Conservation (phyloP, 2,888 invertebrate genomes). For the Apamea sordens region DNA sequence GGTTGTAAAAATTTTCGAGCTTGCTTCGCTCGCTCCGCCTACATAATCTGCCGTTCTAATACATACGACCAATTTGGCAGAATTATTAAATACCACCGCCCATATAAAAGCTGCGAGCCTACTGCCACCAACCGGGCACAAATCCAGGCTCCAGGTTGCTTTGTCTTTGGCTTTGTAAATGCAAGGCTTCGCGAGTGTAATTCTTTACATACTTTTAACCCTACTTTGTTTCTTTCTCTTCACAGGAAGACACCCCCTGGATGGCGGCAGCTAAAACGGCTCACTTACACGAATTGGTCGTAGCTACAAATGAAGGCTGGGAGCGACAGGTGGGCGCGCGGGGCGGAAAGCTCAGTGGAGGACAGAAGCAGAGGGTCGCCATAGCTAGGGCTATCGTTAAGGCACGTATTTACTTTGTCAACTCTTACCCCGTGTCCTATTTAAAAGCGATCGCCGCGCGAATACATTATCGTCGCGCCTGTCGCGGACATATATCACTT, state of each 20-base stretch:
- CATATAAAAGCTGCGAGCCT: no score
- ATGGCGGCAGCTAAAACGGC: slow-evolving; percentile 94
- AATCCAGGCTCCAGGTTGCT: no score
- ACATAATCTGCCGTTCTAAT: no score
- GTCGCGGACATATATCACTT: no score
- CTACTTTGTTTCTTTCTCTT: background rate
- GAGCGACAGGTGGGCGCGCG: slow-evolving; percentile 97
- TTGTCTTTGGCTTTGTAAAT: background rate
- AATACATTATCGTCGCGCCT: no score
- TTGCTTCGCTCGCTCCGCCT: no score
- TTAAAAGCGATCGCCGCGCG: no score
- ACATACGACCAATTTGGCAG: no score
- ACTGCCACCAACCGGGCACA: no score
- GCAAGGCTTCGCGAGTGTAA: background rate
- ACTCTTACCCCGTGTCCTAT: background rate
- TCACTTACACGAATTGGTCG: slow-evolving; percentile 95
- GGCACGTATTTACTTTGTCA: slow-evolving; percentile 82
- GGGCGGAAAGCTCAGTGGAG: slow-evolving; percentile 97
- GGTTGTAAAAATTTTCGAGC: no score
- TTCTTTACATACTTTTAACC: background rate
- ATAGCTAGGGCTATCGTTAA: slow-evolving; percentile 97
- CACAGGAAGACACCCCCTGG: slow-evolving; percentile 80
- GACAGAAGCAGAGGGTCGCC: slow-evolving; percentile 98
- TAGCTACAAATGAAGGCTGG: slow-evolving; percentile 93
- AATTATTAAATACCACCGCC: no score